A percentile compares a stretch with the other conserved stretches of the same genome.
Conservation (phyloP, 2,888 invertebrate genomes). For the Phengaris alcon region DNA sequence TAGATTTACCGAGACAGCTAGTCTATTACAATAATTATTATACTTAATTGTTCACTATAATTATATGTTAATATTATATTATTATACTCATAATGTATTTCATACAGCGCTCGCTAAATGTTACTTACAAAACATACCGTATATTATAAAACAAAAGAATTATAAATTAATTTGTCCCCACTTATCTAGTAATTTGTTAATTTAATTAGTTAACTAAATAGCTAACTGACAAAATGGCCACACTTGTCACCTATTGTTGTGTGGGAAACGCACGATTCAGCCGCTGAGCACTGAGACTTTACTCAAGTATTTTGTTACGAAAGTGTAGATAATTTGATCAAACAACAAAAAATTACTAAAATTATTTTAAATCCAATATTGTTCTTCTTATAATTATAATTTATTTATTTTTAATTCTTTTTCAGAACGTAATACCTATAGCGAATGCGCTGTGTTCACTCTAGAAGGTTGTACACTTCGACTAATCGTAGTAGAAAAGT, state of each 20-base stretch:
- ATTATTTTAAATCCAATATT: neutral
- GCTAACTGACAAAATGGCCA: neutral
- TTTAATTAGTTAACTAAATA: neutral
- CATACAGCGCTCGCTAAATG: neutral
- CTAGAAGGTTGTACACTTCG: no score
- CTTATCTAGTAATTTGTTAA: neutral
- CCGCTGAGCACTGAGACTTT: neutral
- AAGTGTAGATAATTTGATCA: slow-evolving; percentile 1
- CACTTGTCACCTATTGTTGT: neutral
- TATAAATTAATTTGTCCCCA: neutral
- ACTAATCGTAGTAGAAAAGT: no score
- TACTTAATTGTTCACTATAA: no score
- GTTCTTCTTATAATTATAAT: no score
- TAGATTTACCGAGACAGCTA: no score
- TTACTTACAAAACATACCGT: neutral
- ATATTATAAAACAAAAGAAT: neutral
- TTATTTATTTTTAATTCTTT: no score
- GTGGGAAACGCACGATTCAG: neutral
- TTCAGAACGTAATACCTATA: no score
- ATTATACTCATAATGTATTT: no score
- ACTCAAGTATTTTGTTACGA: neutral
- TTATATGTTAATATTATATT: no score
- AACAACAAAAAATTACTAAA: neutral
- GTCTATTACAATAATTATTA: no score
- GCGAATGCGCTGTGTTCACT: no score